Percentiles rank a stretch among this genome's conserved stretches.
phyloP scores from a whole-genome alignment of 2,888 invertebrate species.

The Dicyrtomina minuta region DNA sequence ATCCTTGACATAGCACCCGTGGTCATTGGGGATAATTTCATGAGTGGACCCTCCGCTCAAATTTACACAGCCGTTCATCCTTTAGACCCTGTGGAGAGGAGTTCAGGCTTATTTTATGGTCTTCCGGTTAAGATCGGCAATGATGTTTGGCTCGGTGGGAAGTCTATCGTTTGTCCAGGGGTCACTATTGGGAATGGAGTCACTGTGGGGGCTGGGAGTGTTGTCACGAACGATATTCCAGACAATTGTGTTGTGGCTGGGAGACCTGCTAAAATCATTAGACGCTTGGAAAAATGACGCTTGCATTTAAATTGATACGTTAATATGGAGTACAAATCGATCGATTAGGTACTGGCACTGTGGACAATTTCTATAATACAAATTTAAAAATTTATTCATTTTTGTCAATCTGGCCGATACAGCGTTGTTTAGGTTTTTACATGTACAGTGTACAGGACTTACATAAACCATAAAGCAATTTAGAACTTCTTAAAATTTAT shows the following conservation, averaged over 20 bases:
- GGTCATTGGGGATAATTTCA: constrained; percentile 37
- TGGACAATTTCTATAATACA: too few species aligned
- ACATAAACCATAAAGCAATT: too few species aligned
- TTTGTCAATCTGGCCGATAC: too few species aligned
- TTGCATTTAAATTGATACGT: too few species aligned
- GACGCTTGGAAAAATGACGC: too few species aligned
- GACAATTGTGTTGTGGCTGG: constrained; percentile 44
- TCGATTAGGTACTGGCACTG: too few species aligned
- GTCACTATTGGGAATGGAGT: constrained; percentile 50
- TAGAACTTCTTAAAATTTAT: too few species aligned
- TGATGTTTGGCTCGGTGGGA: constrained; percentile 47
- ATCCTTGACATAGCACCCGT: constrained; percentile 33
- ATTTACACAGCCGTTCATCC: constrained; percentile 51
- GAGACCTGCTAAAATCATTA: constrained; percentile 47
- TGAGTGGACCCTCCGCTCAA: constrained; percentile 47
- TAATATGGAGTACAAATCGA: too few species aligned
- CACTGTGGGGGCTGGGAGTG: constrained; percentile 44
- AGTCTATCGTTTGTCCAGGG: constrained; percentile 47
- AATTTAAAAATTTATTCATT: too few species aligned
- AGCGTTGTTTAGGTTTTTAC: too few species aligned
- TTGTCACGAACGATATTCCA: constrained; percentile 46
- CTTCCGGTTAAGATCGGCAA: constrained; percentile 44
- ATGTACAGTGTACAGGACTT: too few species aligned
- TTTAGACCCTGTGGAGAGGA: constrained; percentile 36
- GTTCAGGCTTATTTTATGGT: background rate